A percentile compares a stretch with the other conserved stretches of the same genome.
Conservation (phyloP, 2,888 invertebrate genomes). For the Meiosimyza platycephala region DNA sequence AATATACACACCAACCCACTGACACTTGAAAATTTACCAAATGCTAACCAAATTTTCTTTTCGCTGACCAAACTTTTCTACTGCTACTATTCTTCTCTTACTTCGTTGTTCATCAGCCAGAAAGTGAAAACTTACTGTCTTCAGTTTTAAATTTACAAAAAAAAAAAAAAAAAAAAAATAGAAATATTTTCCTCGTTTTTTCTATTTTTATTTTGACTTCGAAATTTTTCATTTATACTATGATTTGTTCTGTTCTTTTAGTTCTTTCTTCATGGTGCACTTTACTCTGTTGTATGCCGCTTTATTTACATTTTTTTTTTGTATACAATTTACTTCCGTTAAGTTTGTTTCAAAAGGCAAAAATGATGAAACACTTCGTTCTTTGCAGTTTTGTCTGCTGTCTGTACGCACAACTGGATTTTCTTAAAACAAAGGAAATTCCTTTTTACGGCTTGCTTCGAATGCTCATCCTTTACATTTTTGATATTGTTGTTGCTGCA, state of each 20-base stretch:
- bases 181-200: slow-evolving; percentile 42
- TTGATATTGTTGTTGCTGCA: background rate
- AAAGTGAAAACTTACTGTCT: slow-evolving; percentile 13
- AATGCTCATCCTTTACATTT: background rate
- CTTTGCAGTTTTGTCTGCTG: background rate
- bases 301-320: slow-evolving; percentile 58
- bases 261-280: background rate
- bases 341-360: slow-evolving; percentile 31
- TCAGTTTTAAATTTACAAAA: slow-evolving; percentile 12
- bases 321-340: slow-evolving; percentile 44
- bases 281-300: slow-evolving; percentile 8
- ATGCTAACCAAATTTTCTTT: too few species aligned
- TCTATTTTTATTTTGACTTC: slow-evolving; percentile 19
- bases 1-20: too few species aligned
- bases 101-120: background rate
- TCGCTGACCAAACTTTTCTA: too few species aligned
- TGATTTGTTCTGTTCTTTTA: background rate
- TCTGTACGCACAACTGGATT: too few species aligned
- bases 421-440: too few species aligned
- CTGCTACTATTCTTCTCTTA: too few species aligned
- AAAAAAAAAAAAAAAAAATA: slow-evolving; percentile 24
- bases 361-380: slow-evolving; percentile 25
- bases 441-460: background rate
- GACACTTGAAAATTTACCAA: too few species aligned
- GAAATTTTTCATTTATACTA: slow-evolving; percentile 5